Conservation (phyloP, 2,113 vertebrate species). For the Epinephelus lanceolatus region DNA sequence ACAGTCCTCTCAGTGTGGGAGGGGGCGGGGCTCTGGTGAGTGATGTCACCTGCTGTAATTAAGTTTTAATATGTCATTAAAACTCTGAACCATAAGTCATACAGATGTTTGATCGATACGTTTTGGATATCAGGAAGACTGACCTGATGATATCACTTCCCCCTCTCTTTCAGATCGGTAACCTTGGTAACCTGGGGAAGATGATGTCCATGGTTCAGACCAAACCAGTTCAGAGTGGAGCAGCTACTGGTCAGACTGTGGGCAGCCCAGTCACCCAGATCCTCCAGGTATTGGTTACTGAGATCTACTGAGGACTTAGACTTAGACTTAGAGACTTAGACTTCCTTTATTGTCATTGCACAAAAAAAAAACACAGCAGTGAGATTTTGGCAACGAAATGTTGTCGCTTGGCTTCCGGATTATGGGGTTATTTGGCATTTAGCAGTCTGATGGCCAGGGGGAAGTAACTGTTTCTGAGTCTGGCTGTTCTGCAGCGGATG, state of each 20-base stretch:
- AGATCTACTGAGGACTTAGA: background rate
- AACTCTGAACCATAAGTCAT: too few species aligned
- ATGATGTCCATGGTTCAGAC: conserved; percentile 91
- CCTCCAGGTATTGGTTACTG: conserved; percentile 84
- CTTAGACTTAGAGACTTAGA: too few species aligned
- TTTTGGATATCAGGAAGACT: background rate
- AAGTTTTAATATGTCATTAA: too few species aligned
- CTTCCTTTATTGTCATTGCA: too few species aligned
- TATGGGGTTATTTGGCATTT: too few species aligned
- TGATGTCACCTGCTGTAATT: background rate
- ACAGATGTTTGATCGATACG: too few species aligned
- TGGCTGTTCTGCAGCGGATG: too few species aligned
- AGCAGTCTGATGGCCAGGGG: too few species aligned
- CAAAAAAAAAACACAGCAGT: too few species aligned
- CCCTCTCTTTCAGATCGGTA: conserved; percentile 84
- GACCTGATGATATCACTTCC: background rate
- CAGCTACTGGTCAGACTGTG: conserved; percentile 85
- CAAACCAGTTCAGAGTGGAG: conserved; percentile 87
- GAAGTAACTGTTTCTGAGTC: too few species aligned
- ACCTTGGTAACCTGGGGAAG: conserved; percentile 88
- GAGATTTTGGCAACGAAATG: too few species aligned
- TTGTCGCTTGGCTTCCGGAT: too few species aligned
- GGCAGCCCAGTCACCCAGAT: conserved; percentile 86
- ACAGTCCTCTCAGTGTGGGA: conserved; percentile 89
- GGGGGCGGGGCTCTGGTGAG: conserved; percentile 88